These are phyloP conservation scores for Dromococcyx pavoninus DNA, from an alignment of 2,797 vertebrate genomes.

Conservation along the genomic window DNA sequence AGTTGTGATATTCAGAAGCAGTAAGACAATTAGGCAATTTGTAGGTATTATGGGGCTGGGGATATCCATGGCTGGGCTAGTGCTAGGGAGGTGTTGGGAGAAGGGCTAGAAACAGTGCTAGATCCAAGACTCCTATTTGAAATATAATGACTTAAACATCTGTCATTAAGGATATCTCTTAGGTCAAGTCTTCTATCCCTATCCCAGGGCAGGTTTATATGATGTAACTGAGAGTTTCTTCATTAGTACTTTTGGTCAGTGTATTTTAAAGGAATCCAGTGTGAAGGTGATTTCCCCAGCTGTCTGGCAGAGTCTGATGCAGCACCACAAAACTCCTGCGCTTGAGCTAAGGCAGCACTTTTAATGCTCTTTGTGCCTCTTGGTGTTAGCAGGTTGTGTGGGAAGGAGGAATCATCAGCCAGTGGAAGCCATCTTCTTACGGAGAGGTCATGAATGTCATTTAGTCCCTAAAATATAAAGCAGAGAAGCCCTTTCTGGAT, in stretches of 20 bases:
- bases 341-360: not conserved
- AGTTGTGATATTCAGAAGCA: not conserved
- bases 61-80: not conserved
- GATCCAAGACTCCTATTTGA: not conserved
- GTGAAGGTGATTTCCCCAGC: not conserved
- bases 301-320: not conserved
- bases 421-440: not conserved
- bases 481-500: not conserved
- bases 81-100: not conserved
- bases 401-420: not conserved
- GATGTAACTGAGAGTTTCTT: not conserved
- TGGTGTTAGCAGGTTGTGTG: not conserved
- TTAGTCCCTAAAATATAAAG: not conserved
- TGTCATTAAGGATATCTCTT: not conserved
- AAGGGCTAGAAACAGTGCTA: not conserved
- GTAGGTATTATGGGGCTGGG: not conserved
- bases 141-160: not conserved
- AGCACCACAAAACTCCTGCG: not conserved
- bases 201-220: not conserved
- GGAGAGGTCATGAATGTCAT: not conserved
- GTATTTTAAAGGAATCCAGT: not conserved
- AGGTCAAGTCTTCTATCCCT: not conserved
- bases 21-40: not conserved
- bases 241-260: not conserved
- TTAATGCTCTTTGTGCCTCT: not conserved